Base-by-base conservation (phyloP, 2,888 invertebrate species). In the Graphium colonna region DNA sequence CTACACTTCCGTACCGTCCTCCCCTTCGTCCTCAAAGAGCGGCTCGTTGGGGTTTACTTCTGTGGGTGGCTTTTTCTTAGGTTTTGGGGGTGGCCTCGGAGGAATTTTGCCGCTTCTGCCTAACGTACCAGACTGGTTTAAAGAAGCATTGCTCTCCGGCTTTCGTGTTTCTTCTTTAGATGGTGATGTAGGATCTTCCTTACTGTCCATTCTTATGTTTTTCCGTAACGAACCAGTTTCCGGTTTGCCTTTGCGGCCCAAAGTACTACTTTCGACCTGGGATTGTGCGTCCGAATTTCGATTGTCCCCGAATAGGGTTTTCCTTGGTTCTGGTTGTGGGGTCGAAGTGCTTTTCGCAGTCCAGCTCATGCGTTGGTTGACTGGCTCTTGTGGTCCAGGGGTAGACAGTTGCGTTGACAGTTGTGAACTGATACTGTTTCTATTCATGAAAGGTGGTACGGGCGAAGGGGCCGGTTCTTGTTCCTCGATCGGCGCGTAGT, bases 1-100 rank as follows among this genome's bases (percentile, higher is more conserved):
- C 91, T 93, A 95, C 90, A 96, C 96, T 91, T 96, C 96, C 67
- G 96, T 96, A 62, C 96, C 96, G 65, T 96, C 96, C 74, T 96
- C 96, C 21, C 95, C 95, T 82, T 96, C 96, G 75, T 96, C 96
- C 75, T 96, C 96, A 72, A 95, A 96, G 59, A 96, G 82, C 56
- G 95, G 95, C 64, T 95, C 95, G 66, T 91, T 93, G 56, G 87
- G 75, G 62, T 77, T 87, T 5, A 82, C 77, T 61, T 89, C 91
- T 3, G 93, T 90, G 48, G 91, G 91, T 12, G 92, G 91, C 64
- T 94, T 93, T 90, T 95, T 95, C 82, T 95, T 95, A 48, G 95
- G 95, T 66, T 95, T 95, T 21, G 95, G 95, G 9, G 96, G 96
- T 43, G 95, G 95, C 68, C 95, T 91, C 1, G 96, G 96, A 10